A percentile compares a stretch with the other conserved stretches of the same genome.
phyloP scores from a whole-genome alignment of 2,888 invertebrate species.

The Scaptomyza caliginosa region DNA sequence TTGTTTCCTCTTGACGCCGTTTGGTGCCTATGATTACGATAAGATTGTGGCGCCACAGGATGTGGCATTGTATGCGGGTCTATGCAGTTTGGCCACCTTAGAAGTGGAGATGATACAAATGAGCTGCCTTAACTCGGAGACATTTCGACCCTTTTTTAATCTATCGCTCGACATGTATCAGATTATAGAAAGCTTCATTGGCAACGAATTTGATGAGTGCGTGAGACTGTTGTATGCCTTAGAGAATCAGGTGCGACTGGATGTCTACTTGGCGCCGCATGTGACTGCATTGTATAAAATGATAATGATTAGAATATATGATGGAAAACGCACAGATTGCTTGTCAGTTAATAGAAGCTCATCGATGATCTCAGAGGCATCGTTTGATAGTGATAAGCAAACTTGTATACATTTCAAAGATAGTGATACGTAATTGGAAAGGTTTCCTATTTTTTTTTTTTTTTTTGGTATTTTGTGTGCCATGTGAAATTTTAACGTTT shows the following conservation, averaged over 20 bases:
- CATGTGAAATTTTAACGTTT: no score
- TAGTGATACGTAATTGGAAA: background rate
- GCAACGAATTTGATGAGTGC: conserved; percentile 35
- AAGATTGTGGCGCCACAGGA: conserved; percentile 61
- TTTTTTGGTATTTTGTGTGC: no score
- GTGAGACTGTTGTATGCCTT: conserved; percentile 31
- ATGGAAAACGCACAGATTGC: background rate
- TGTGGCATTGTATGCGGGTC: conserved; percentile 51
- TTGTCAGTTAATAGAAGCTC: background rate
- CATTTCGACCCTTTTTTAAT: conserved; percentile 52
- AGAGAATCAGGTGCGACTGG: conserved; percentile 48
- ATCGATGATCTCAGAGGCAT: background rate
- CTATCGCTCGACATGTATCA: conserved; percentile 42
- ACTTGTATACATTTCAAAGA: background rate
- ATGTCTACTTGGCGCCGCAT: conserved; percentile 64
- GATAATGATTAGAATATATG: conserved; percentile 40
- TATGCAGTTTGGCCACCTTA: conserved; percentile 60
- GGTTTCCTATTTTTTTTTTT: no score
- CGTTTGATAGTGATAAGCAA: background rate
- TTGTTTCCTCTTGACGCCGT: conserved; percentile 49
- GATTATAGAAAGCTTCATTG: conserved; percentile 33
- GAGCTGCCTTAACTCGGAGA: conserved; percentile 35
- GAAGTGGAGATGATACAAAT: conserved; percentile 36
- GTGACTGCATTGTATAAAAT: conserved; percentile 42
- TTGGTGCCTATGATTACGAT: conserved; percentile 54